These are phyloP conservation scores for Malacoctenus gilli DNA, from an alignment of 2,797 vertebrate genomes.

Conservation along the genomic window DNA sequence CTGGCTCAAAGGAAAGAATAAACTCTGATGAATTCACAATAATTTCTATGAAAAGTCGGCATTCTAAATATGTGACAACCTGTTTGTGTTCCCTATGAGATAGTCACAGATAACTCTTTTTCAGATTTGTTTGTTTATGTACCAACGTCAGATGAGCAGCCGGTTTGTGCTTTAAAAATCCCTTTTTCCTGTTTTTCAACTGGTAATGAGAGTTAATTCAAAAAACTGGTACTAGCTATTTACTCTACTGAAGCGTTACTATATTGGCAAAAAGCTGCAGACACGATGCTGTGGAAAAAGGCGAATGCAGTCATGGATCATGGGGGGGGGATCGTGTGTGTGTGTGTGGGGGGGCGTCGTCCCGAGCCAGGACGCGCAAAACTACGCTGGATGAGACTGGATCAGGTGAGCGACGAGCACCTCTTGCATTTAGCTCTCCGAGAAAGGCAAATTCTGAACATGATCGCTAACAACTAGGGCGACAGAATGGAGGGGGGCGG, in stretches of 20 bases:
- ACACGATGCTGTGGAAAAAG: conserved; percentile 93
- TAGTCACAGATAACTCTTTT: conserved; percentile 94
- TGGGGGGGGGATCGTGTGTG: conserved; percentile 79
- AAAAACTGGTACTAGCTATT: conserved; percentile 95
- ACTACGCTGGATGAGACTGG: conserved; percentile 87
- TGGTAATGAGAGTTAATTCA: conserved; percentile 94
- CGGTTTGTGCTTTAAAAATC: conserved; percentile 97
- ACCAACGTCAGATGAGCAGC: conserved; percentile 96
- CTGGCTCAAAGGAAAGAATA: conserved; percentile 93
- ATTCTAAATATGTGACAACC: conserved; percentile 96
- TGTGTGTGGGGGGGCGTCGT: too few species aligned
- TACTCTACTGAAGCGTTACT: conserved; percentile 98
- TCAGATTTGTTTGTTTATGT: conserved; percentile 89
- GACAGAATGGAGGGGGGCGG: conserved; percentile 79
- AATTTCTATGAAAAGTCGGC: conserved; percentile 97
- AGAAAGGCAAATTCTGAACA: conserved; percentile 93
- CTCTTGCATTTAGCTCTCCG: conserved; percentile 91
- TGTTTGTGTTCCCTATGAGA: conserved; percentile 91
- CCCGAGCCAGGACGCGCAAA: conserved; percentile 85
- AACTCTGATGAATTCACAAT: conserved; percentile 99
- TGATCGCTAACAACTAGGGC: conserved; percentile 92
- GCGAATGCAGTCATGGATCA: conserved; percentile 90
- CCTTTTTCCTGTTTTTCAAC: conserved; percentile 92
- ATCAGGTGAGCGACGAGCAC: conserved; percentile 90
- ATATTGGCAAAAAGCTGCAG: conserved; percentile 98